Evolutionary conservation across 2,888 invertebrate species (phyloP), one percentile per base, ranked within the genome.

Genomic region (Lingula anatina): DNA sequence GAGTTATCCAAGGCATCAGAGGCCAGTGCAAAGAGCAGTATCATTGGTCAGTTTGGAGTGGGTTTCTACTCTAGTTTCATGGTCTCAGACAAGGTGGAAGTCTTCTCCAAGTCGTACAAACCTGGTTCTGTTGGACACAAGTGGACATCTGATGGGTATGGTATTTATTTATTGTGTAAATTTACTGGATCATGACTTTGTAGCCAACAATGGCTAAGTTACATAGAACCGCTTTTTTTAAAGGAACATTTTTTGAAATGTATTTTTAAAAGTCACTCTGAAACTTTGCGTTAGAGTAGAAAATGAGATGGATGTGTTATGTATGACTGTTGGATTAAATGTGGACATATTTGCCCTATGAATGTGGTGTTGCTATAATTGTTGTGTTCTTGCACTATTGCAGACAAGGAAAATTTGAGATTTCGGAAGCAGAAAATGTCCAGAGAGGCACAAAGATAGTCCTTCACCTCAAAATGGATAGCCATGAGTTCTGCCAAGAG

Each of bases 61-160:
- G 97, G 96, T 1, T 97, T 97, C 77, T 97, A 97, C 77, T 95
- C 96, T 15, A 87, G 89, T 0, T 97, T 97, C 74, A 96, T 97
- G 91, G 96, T 96, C 2, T 93, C 94, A 23, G 88, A 94, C 64
- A 88, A 86, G 71, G 92, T 97, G 25, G 93, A 94, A 68, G 95
- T 96, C 0, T 95, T 81, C 71, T 90, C 94, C 2, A 84, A 85
- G 68, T 76, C 79, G 1, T 86, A 88, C 49, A 85, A 86, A 50
- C 81, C 83, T 12, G 75, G 67, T n/a, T 56, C 72, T 5, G 63
- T 64, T 12, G 93, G 91, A 1, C 85, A 87, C 66, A 86, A 85
- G 68, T 96, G 96, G 96, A 81, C 81, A 35, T 92, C 92, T 47
- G 92, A 94, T 81, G 95, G 96, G 89, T 90, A 76, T 77, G 75